phyloP scores from a whole-genome alignment of 2,797 vertebrate genomes.

The Somateria mollissima region DNA sequence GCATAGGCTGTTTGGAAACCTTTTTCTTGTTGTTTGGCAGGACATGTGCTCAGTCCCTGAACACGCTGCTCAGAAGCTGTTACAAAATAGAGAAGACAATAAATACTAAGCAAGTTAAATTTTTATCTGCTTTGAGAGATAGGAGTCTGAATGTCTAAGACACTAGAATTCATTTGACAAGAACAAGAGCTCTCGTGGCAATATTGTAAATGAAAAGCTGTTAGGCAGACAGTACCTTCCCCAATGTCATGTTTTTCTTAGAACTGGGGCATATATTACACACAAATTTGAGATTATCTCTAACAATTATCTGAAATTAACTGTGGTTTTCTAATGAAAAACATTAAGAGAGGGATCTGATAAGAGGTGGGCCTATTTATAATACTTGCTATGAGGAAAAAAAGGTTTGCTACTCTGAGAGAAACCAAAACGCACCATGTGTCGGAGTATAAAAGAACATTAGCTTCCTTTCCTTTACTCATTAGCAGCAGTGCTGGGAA shows the following conservation, averaged over 20 bases:
- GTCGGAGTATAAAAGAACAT: background rate
- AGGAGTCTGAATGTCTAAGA: slow-evolving; percentile 30
- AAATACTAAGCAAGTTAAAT: slow-evolving; percentile 23
- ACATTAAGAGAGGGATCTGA: slow-evolving; percentile 80
- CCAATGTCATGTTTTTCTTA: slow-evolving; percentile 75
- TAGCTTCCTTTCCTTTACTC: slow-evolving; percentile 28
- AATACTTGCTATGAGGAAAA: slow-evolving; percentile 54
- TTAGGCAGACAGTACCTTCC: slow-evolving; percentile 44
- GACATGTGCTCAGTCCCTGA: slow-evolving; percentile 31
- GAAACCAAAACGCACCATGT: background rate
- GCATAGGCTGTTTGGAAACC: background rate
- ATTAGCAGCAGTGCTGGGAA: slow-evolving; percentile 19
- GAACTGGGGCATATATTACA: slow-evolving; percentile 73
- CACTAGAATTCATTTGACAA: slow-evolving; percentile 26
- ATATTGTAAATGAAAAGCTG: slow-evolving; percentile 53
- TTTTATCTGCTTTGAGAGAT: slow-evolving; percentile 45
- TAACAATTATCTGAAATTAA: slow-evolving; percentile 82
- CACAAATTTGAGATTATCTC: slow-evolving; percentile 81
- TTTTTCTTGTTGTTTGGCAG: slow-evolving; percentile 48
- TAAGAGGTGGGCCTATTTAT: slow-evolving; percentile 77
- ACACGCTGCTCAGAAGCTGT: slow-evolving; percentile 32
- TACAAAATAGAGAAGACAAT: slow-evolving; percentile 41
- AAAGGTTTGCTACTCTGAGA: slow-evolving; percentile 26
- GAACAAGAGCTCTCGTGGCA: slow-evolving; percentile 3
- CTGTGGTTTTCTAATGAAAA: slow-evolving; percentile 84